Conservation (phyloP, 2,888 invertebrate genomes). For the Ormia ochracea region DNA sequence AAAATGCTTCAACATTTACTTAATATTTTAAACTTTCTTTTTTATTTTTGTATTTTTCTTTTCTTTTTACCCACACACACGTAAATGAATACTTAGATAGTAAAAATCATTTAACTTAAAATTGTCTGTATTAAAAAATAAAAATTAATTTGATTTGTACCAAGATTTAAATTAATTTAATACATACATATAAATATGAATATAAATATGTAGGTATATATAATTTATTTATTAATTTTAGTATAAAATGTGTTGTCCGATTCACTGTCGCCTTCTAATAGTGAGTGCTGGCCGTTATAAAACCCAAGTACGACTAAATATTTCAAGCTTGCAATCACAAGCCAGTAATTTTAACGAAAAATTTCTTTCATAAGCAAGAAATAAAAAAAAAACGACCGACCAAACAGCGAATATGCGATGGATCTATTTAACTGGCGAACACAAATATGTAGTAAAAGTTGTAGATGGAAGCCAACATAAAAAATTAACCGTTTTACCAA, state of each 20-base stretch:
- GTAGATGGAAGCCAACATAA: conserved; percentile 39
- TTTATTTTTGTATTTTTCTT: conserved; percentile 33
- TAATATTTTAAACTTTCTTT: conserved; percentile 53
- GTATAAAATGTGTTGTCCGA: conserved; percentile 16
- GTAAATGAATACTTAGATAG: background rate
- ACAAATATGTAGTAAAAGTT: conserved; percentile 59
- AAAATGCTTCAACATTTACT: conserved; percentile 38
- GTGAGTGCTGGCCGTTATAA: conserved; percentile 53
- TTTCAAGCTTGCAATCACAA: conserved; percentile 49
- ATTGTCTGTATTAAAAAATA: background rate
- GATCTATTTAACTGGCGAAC: conserved; percentile 30
- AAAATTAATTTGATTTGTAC: conserved; percentile 21
- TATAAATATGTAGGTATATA: background rate
- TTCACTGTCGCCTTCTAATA: background rate
- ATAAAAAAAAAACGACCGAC: conserved; percentile 18
- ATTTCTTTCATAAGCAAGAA: conserved; percentile 29
- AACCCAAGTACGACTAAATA: conserved; percentile 56
- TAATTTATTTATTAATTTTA: conserved; percentile 8
- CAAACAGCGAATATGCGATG: conserved; percentile 21
- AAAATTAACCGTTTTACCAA: conserved; percentile 43
- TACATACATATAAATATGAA: background rate
- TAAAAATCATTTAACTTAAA: background rate
- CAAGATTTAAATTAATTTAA: background rate
- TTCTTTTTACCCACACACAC: background rate
- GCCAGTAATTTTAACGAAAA: conserved; percentile 48